Conservation (phyloP, 1,140 invertebrate genomes). For the Aphaenogaster ashmeadi region DNA sequence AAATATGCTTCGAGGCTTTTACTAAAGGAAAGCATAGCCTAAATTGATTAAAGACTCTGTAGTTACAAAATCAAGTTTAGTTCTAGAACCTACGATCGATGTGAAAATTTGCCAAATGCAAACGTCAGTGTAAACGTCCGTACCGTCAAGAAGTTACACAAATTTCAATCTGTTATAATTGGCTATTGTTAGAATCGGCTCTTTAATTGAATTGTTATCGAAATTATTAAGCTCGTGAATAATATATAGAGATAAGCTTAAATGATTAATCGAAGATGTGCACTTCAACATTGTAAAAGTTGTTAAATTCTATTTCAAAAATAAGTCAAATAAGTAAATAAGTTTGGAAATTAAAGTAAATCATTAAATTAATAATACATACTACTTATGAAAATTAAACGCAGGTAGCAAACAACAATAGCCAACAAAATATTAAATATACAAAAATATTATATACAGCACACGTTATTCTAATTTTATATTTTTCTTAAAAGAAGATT, state of each 20-base stretch:
- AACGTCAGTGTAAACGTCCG: neutral
- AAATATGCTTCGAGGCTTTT: slow-evolving; percentile 3
- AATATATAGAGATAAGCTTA: neutral
- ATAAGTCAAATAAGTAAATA: neutral
- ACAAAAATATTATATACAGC: neutral
- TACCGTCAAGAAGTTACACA: slow-evolving; percentile 15
- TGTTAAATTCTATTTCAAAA: neutral
- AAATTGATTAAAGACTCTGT: neutral
- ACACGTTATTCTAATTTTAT: neutral
- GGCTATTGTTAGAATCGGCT: neutral
- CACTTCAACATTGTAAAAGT: neutral
- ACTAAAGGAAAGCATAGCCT: neutral
- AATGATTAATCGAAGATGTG: too few relatives aligned
- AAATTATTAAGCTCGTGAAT: slow-evolving; percentile 26
- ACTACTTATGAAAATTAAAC: neutral
- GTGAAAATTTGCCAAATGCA: neutral
- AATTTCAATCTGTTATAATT: slow-evolving; percentile 21
- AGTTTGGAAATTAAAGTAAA: neutral
- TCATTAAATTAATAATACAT: slow-evolving; percentile 1
- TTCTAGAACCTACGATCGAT: neutral
- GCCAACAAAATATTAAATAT: neutral
- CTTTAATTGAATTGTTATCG: neutral
- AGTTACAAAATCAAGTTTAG: neutral
- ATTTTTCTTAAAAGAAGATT: neutral
- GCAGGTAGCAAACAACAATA: neutral